A percentile compares a stretch with the other conserved stretches of the same genome.
phyloP scores from a whole-genome alignment of 2,113 vertebrate species.

The Oryzias curvinotus region DNA sequence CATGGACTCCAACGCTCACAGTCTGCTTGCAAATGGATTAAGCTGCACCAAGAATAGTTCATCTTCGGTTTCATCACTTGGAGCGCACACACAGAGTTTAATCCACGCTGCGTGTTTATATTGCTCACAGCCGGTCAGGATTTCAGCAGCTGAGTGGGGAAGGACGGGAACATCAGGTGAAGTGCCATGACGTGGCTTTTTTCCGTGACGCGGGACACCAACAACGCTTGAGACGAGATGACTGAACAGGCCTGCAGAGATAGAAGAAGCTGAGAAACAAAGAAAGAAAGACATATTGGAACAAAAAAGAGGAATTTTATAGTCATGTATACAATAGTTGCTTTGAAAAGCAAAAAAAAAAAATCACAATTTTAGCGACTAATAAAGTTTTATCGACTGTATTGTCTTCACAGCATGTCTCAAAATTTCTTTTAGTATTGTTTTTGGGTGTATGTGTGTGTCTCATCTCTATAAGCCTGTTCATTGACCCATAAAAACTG shows the following conservation, averaged over 20 bases:
- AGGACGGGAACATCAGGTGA: slow-evolving; percentile 59
- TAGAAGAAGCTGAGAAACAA: not conserved
- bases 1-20: slow-evolving; percentile 18
- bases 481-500: too few relatives aligned
- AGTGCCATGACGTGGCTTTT: slow-evolving; percentile 19
- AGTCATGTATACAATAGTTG: too few relatives aligned
- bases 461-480: too few relatives aligned
- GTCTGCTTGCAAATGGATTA: slow-evolving; percentile 51
- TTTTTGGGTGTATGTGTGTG: too few relatives aligned
- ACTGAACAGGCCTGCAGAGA: not conserved
- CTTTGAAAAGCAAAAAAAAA: too few relatives aligned
- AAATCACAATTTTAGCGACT: too few relatives aligned
- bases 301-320: too few relatives aligned
- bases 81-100: slow-evolving; percentile 18
- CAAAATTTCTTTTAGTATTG: too few relatives aligned
- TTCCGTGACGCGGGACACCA: slow-evolving; percentile 33
- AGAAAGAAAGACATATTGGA: not conserved
- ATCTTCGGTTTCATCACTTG: slow-evolving; percentile 40
- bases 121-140: slow-evolving; percentile 30
- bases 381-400: too few relatives aligned
- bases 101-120: slow-evolving; percentile 49
- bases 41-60: slow-evolving; percentile 35
- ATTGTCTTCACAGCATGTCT: too few relatives aligned
- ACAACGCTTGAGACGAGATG: slow-evolving; percentile 3
- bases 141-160: slow-evolving; percentile 45